These are phyloP conservation scores for Fregata magnificens DNA, from an alignment of 2,113 vertebrate genomes.

Conservation along the genomic window DNA sequence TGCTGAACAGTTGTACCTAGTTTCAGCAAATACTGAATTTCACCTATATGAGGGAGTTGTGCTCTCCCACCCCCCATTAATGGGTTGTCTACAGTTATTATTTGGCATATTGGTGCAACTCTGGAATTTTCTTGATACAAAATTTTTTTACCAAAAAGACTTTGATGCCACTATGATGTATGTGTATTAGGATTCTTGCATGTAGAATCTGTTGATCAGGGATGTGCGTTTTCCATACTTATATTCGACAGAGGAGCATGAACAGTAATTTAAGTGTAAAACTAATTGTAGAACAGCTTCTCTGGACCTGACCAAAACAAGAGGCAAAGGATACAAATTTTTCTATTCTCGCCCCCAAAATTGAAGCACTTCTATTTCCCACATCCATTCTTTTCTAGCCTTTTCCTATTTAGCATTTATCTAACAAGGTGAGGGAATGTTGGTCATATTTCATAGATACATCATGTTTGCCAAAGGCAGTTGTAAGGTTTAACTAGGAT, in stretches of 20 bases:
- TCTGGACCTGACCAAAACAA: not conserved
- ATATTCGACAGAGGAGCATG: not conserved
- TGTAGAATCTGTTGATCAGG: not conserved
- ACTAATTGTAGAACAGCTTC: not conserved
- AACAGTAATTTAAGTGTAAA: not conserved
- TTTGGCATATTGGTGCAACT: not conserved
- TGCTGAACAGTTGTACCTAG: not conserved
- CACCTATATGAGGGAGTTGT: not conserved
- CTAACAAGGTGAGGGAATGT: not conserved
- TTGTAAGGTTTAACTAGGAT: not conserved
- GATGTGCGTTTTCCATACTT: not conserved
- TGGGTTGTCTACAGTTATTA: not conserved
- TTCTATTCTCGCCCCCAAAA: not conserved
- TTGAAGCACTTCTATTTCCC: not conserved
- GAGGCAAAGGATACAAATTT: not conserved
- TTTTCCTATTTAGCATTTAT: not conserved
- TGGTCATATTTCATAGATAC: not conserved
- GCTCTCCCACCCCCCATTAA: fast-evolving
- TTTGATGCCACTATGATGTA: not conserved
- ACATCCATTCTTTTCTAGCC: not conserved
- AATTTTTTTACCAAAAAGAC: not conserved
- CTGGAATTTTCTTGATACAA: not conserved
- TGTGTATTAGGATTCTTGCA: not conserved
- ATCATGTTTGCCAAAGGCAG: not conserved
- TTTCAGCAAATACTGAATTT: not conserved